These are phyloP conservation scores for Myotis findleyi DNA, from an alignment of 2,797 vertebrate genomes.

Conservation along the genomic window DNA sequence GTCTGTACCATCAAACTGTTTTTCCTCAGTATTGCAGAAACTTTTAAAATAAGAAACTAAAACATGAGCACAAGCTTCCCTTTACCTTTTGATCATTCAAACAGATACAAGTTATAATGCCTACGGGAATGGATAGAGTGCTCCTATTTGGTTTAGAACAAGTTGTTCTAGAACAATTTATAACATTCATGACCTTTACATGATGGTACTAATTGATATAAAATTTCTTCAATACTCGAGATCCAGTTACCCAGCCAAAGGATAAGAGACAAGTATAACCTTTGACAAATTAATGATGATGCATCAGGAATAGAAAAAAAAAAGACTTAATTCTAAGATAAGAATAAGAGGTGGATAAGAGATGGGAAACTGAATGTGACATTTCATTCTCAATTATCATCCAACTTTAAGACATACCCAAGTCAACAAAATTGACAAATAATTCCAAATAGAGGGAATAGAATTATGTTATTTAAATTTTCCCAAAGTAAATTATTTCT, in stretches of 20 bases:
- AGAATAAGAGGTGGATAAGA: not conserved
- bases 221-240: not conserved
- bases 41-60: not conserved
- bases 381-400: not conserved
- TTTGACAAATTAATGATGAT: not conserved
- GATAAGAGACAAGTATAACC: not conserved
- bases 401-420: not conserved
- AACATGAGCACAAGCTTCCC: not conserved
- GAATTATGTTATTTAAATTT: not conserved
- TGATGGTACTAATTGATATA: not conserved
- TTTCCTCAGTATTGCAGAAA: not conserved
- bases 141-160: not conserved
- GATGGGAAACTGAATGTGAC: not conserved
- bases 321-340: not conserved
- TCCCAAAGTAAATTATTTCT: not conserved
- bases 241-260: not conserved
- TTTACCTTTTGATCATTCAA: not conserved
- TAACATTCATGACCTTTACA: not conserved
- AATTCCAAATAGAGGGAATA: not conserved
- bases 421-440: not conserved
- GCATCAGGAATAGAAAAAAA: not conserved
- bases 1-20: not conserved
- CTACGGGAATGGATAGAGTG: not conserved
- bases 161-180: not conserved
- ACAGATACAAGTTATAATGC: not conserved